phyloP scores from a whole-genome alignment of 2,797 vertebrate species.

The Podarcis lilfordi region DNA sequence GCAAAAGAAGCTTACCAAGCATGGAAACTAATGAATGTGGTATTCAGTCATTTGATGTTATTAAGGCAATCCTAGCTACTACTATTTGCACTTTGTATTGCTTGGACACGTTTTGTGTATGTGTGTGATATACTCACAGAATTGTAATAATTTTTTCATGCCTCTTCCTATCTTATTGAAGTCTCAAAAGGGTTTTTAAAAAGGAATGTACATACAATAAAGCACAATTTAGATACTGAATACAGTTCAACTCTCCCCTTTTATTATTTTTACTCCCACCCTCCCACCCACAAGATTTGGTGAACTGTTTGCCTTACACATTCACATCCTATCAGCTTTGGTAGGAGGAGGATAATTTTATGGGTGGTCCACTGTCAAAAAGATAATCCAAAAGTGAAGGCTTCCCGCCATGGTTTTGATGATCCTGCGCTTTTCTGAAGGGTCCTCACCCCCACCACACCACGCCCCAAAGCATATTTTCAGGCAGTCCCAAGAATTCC shows the following conservation, averaged over 20 bases:
- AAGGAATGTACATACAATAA: conserved; percentile 11
- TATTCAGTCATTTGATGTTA: conserved; percentile 15
- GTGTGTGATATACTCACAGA: not conserved
- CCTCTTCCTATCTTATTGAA: not conserved
- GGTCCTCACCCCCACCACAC: not conserved
- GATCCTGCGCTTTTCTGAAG: not conserved
- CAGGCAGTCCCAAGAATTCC: no score
- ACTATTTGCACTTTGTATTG: not conserved
- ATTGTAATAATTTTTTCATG: not conserved
- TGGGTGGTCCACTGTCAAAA: not conserved
- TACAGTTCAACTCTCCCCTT: not conserved
- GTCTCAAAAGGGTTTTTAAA: conserved; percentile 13
- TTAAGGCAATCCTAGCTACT: not conserved
- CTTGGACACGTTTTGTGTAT: not conserved
- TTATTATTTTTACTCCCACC: not conserved
- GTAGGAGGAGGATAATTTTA: not conserved
- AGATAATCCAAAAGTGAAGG: not conserved
- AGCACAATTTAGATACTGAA: not conserved
- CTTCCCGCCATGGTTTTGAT: not conserved
- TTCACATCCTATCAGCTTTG: not conserved
- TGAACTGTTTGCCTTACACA: not conserved
- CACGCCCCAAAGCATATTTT: no score
- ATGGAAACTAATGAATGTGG: conserved; percentile 25
- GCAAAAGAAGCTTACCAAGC: not conserved
- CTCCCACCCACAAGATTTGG: not conserved